Percentiles rank a stretch among this genome's conserved stretches.
Evolutionary conservation across 2,113 vertebrate genomes (phyloP).

Genomic region (Cavia porcellus): DNA sequence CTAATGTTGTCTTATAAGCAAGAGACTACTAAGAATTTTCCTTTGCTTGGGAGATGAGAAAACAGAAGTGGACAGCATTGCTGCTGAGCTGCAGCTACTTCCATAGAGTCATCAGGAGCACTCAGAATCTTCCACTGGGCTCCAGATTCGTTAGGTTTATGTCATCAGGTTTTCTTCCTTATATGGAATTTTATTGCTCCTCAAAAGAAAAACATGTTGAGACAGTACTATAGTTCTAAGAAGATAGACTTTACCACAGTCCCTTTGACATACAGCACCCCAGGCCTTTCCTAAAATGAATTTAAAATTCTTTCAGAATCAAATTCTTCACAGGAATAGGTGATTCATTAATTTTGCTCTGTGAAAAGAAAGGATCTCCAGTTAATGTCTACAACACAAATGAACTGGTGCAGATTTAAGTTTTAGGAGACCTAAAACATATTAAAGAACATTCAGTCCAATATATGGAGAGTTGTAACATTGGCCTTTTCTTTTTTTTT

Average conservation of each 20-base stretch:
- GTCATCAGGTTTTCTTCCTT: slow-evolving; percentile 20
- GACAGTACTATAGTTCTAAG: slow-evolving; percentile 60
- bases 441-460: slow-evolving; percentile 49
- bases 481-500: background rate
- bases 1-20: slow-evolving; percentile 31
- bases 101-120: background rate
- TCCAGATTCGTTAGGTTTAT: background rate
- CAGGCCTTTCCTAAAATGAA: slow-evolving; percentile 54
- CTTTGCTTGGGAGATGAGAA: background rate
- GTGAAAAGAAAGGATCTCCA: slow-evolving; percentile 57
- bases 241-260: slow-evolving; percentile 57
- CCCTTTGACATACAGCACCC: slow-evolving; percentile 28
- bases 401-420: slow-evolving; percentile 53
- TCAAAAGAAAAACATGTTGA: slow-evolving; percentile 68
- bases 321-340: slow-evolving; percentile 50
- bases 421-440: slow-evolving; percentile 56
- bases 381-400: slow-evolving; percentile 58
- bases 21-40: background rate
- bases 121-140: background rate
- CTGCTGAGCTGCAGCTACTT: background rate
- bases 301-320: slow-evolving; percentile 69
- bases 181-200: slow-evolving; percentile 47
- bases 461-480: slow-evolving; percentile 24
- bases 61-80: background rate
- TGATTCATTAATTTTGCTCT: slow-evolving; percentile 68